These are phyloP conservation scores for Dromiciops gliroides DNA, from an alignment of 2,113 vertebrate species.

Conservation along the genomic window DNA sequence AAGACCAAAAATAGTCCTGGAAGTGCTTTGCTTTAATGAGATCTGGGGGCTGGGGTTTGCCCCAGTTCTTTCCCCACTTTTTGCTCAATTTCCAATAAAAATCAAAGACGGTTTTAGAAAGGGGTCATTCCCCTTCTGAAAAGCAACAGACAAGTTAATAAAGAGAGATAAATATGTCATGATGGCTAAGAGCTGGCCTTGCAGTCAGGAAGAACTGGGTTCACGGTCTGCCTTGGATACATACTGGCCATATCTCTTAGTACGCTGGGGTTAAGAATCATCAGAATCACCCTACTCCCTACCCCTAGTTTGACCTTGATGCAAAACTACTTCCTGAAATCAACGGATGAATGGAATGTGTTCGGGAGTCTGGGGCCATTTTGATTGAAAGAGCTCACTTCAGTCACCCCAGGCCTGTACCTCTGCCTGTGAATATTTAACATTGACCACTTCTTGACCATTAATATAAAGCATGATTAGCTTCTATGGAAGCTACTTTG, in stretches of 20 bases:
- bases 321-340: background rate
- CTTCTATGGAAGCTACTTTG: background rate
- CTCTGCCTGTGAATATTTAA: background rate
- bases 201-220: background rate
- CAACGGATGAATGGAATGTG: no score
- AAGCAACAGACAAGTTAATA: background rate
- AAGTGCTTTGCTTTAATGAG: slow-evolving; percentile 48
- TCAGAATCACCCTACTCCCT: background rate
- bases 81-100: background rate
- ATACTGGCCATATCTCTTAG: background rate
- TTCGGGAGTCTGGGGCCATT: background rate
- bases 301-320: background rate
- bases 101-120: slow-evolving; percentile 38
- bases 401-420: background rate
- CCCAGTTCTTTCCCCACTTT: background rate
- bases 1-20: slow-evolving; percentile 1
- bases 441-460: background rate
- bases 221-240: background rate
- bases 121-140: background rate
- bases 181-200: background rate
- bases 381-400: background rate
- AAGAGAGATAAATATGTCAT: background rate
- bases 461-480: background rate
- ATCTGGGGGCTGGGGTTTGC: background rate
- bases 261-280: background rate